Conservation (phyloP, 2,113 vertebrate species). For the Labeo rohita region DNA sequence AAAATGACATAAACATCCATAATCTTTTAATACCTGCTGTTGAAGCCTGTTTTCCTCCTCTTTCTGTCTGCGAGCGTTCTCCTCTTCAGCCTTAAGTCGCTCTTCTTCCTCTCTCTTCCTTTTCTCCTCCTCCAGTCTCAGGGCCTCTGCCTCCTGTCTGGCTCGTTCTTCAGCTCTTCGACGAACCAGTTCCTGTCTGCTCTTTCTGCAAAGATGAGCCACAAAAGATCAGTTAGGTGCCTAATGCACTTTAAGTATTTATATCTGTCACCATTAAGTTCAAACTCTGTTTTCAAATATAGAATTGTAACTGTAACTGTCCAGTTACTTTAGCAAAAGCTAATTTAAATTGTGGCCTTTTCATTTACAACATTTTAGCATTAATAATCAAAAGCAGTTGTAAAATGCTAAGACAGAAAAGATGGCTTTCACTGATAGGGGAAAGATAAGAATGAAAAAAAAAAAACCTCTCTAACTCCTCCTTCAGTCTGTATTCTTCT, state of each 20-base stretch:
- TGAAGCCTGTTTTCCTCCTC: constrained; percentile 83
- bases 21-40: constrained; percentile 80
- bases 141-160: constrained; percentile 77
- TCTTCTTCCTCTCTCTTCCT: constrained; percentile 78
- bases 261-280: not conserved
- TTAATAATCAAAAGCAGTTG: not conserved
- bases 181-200: constrained; percentile 82
- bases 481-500: constrained; percentile 79
- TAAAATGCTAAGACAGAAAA: not conserved
- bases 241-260: not conserved
- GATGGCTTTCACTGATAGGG: not conserved
- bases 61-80: constrained; percentile 78
- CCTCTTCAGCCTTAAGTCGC: constrained; percentile 79
- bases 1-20: not conserved
- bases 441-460: not conserved
- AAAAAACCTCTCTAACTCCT: constrained; percentile 84
- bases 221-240: not conserved
- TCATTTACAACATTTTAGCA: not conserved
- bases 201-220: constrained; percentile 70
- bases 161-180: constrained; percentile 83
- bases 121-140: constrained; percentile 78
- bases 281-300: not conserved
- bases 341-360: not conserved
- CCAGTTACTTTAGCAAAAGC: not conserved
- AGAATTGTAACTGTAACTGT: not conserved